Evolutionary conservation across 2,888 invertebrate genomes (phyloP).

Genomic region (Leptopilina drosophilae): DNA sequence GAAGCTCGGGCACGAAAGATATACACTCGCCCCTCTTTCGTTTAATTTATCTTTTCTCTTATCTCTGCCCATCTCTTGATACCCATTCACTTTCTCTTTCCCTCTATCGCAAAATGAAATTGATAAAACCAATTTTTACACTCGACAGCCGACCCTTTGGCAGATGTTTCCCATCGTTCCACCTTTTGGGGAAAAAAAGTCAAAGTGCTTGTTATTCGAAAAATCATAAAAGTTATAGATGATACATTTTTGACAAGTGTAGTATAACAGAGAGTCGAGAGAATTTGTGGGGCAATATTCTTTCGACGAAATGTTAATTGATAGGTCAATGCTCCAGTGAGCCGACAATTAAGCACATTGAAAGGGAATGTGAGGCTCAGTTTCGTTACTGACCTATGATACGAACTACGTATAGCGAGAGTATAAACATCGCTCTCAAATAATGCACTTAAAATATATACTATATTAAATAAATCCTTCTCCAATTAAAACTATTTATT

Average conservation of each 20-base stretch:
- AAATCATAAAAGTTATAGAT: no score
- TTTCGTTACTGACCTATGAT: slow-evolving; percentile 30
- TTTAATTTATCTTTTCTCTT: slow-evolving; percentile 41
- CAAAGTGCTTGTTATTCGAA: not conserved
- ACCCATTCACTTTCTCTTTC: slow-evolving; percentile 45
- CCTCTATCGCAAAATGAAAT: slow-evolving; percentile 41
- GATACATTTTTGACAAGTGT: not conserved
- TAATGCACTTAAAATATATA: not conserved
- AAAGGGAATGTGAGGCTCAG: slow-evolving; percentile 27
- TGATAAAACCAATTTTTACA: no score
- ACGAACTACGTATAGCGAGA: not conserved
- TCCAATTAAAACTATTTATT: no score
- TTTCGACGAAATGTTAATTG: slow-evolving; percentile 41
- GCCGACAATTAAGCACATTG: slow-evolving; percentile 41
- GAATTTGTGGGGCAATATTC: slow-evolving; percentile 23
- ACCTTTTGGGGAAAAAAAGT: not conserved
- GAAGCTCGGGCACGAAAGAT: slow-evolving; percentile 74
- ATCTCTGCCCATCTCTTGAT: slow-evolving; percentile 41
- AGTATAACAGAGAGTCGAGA: not conserved
- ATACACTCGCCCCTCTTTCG: slow-evolving; percentile 61
- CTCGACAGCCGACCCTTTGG: slow-evolving; percentile 18
- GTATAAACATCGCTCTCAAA: not conserved
- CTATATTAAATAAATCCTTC: no score
- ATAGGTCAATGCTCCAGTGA: slow-evolving; percentile 38
- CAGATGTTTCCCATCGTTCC: not conserved